Percentiles rank a stretch among this genome's conserved stretches.
phyloP scores from a whole-genome alignment of 1,140 invertebrate species.

The Lasaia peninsularis region DNA sequence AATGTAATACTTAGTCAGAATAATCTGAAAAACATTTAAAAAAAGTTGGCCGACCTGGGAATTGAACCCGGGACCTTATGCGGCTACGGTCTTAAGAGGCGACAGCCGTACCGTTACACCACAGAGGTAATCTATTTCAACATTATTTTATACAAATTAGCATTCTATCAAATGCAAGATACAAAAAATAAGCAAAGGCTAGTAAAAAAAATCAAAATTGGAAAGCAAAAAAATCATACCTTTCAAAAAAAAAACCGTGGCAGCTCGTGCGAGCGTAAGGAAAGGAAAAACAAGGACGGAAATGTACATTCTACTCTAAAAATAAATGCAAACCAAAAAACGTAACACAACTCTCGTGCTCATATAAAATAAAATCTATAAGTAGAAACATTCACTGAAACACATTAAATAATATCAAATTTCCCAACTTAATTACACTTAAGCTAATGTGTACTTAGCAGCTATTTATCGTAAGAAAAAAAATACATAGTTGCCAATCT shows the following conservation, averaged over 20 bases:
- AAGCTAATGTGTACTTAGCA: conserved; percentile 56
- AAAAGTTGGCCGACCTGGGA: no score
- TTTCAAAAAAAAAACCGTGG: conserved; percentile 50
- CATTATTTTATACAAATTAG: no score
- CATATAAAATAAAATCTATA: conserved; percentile 31
- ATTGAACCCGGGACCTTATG: no score
- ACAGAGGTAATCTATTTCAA: no score
- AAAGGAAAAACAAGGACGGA: conserved; percentile 50
- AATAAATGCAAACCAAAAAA: conserved; percentile 54
- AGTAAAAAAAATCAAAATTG: not conserved
- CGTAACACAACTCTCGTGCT: conserved; percentile 51
- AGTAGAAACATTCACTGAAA: conserved; percentile 46
- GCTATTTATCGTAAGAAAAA: conserved; percentile 36
- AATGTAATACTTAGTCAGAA: no score
- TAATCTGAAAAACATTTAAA: no score
- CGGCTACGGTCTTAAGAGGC: no score
- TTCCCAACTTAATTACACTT: conserved; percentile 56
- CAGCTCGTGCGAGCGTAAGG: conserved; percentile 53
- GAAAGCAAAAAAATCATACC: conserved; percentile 52
- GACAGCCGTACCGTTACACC: no score
- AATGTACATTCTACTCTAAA: conserved; percentile 42
- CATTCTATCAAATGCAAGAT: no score
- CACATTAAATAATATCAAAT: conserved; percentile 53
- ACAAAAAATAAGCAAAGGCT: not conserved
- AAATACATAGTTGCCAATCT: conserved; percentile 24